These are phyloP conservation scores for Sebastolobus altivelis DNA, from an alignment of 2,797 vertebrate species.

Conservation along the genomic window DNA sequence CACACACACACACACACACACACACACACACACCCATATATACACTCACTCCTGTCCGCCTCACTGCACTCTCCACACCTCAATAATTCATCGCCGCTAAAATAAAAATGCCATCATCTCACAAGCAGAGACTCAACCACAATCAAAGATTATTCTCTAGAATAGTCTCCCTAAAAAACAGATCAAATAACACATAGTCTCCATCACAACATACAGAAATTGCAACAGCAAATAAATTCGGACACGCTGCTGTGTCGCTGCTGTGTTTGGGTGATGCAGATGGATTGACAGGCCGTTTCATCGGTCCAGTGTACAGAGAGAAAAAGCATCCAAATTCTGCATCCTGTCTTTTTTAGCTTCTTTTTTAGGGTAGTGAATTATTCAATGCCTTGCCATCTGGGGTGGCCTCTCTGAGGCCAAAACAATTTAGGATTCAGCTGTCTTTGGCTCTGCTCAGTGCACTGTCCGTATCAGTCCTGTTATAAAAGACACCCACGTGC, in stretches of 20 bases:
- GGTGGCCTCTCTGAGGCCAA: constrained; percentile 56
- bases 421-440: constrained; percentile 58
- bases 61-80: constrained; percentile 81
- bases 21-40: constrained; percentile 22
- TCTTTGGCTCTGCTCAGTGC: constrained; percentile 40
- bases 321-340: constrained; percentile 42
- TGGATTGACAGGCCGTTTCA: constrained; percentile 17
- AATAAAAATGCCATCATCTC: constrained; percentile 84
- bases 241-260: background rate
- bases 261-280: constrained; percentile 24
- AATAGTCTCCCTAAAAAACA: constrained; percentile 11
- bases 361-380: constrained; percentile 67
- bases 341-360: constrained; percentile 30
- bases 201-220: constrained; percentile 4
- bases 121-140: constrained; percentile 63
- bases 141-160: constrained; percentile 59
- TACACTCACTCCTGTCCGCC: constrained; percentile 60
- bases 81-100: constrained; percentile 85
- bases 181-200: constrained; percentile 18
- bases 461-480: constrained; percentile 32
- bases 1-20: constrained; percentile 34
- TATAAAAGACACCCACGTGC: constrained; percentile 39
- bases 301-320: constrained; percentile 19
- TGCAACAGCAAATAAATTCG: background rate
- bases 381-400: constrained; percentile 71